Base-by-base conservation (phyloP, 2,888 invertebrate species). In the Lasioglossum pauxillum region DNA sequence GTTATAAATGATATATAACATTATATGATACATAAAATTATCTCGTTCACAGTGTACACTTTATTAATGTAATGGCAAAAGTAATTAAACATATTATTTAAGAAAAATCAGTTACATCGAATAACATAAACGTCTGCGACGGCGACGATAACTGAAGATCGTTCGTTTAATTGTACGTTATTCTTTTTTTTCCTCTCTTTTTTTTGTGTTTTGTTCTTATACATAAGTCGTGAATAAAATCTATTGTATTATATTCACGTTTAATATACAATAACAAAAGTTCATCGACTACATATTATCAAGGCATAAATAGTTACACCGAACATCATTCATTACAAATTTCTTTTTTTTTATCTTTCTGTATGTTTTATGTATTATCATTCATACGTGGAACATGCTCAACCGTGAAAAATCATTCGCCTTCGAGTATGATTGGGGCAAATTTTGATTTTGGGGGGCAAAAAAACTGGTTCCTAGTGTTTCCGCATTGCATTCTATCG, bases 381-480 rank as follows among this genome's bases (percentile, higher is more conserved):
- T 74, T 82, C 86, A 80, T 67, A 69, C 79, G 35, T 75, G 83
- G 82, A 75, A 80, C 64, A 75, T 84, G 75, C 78, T 76, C 60
- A 69, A 85, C 75, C n/a, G 72, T 75, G 44, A 49, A 89, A 71
- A 78, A 86, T 85, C 75, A 84, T 80, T 74, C 83, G 41, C 74
- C 82, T 79, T 57, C 75, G 84, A 79, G 69, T 87, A 83, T 78
- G 77, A 84, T 46, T 46, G 46, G 46, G 46, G 46, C 46, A 46
- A 46, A 46, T 46, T 46, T 46, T 46, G 46, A 46, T 46, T 78
- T 87, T 88, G 86, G 83, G 87, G 87, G 87, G n/a, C 82, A 90
- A 88, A 73, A 73, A 72, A 88, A 89, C 82, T 90, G 88, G 84
- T 89, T 89, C 83, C 85, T 89, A 90, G 88, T 89, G 87, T 91